Evolutionary conservation across 2,888 invertebrate species (phyloP).

Genomic region (Drosophila subsilvestris): DNA sequence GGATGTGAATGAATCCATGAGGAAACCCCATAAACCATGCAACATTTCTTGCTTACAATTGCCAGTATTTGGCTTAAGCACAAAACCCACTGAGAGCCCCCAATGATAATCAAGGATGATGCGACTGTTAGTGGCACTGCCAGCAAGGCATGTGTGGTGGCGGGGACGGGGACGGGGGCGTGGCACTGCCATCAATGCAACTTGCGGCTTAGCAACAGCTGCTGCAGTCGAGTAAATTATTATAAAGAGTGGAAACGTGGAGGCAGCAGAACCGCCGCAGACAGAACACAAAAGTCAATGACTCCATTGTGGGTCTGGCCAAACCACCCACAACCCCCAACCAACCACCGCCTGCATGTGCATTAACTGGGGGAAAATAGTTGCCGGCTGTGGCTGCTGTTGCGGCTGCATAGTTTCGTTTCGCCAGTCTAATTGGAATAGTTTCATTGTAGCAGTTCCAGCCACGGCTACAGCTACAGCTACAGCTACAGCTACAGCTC

Average conservation of each 20-base stretch:
- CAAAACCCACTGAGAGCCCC: conserved; percentile 51
- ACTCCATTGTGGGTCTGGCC: conserved; percentile 69
- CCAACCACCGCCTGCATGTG: conserved; percentile 55
- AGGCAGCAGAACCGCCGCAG: conserved; percentile 46
- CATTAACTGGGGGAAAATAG: conserved; percentile 74
- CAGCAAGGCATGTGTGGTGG: neutral
- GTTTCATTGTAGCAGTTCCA: conserved; percentile 58
- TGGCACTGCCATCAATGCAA: conserved; percentile 68
- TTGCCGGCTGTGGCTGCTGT: conserved; percentile 34
- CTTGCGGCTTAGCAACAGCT: conserved; percentile 76
- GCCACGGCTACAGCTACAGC: neutral
- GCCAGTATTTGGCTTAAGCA: conserved; percentile 65
- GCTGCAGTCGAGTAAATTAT: conserved; percentile 57
- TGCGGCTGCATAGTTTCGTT: conserved; percentile 73
- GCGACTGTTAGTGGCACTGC: conserved; percentile 24
- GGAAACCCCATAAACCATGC: conserved; percentile 22
- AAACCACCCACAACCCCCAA: neutral
- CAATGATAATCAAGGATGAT: conserved; percentile 44
- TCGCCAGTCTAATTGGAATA: conserved; percentile 75
- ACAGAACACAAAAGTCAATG: conserved; percentile 71
- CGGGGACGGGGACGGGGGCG: conserved; percentile 35
- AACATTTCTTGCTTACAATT: conserved; percentile 55
- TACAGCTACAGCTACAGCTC: too few relatives aligned
- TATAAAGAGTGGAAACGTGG: conserved; percentile 51
- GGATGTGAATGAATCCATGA: conserved; percentile 27